These are phyloP conservation scores for Eupithecia centaureata DNA, from an alignment of 2,888 invertebrate species.

Conservation along the genomic window DNA sequence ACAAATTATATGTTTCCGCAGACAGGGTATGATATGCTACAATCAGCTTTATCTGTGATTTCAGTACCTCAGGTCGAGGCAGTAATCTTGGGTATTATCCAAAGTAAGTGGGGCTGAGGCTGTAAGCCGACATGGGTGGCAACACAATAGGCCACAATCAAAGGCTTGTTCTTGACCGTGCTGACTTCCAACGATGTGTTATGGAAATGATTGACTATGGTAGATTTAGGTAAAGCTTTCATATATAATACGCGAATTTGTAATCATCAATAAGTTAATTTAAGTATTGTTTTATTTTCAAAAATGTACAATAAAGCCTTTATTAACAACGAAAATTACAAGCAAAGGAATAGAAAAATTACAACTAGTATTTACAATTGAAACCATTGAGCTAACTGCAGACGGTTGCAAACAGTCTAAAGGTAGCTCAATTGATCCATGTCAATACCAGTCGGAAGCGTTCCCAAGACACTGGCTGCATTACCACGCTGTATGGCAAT, in stretches of 20 bases:
- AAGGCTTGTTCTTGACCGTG: neutral
- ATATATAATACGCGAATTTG: neutral
- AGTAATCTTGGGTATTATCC: slow-evolving; percentile 8
- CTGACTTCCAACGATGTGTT: neutral
- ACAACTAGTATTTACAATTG: too few relatives aligned
- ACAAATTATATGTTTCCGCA: too few relatives aligned
- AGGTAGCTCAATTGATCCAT: too few relatives aligned
- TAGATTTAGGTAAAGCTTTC: neutral
- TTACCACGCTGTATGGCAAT: too few relatives aligned
- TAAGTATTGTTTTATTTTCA: too few relatives aligned
- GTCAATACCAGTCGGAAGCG: too few relatives aligned
- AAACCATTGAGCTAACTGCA: too few relatives aligned
- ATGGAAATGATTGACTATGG: neutral
- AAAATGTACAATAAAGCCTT: too few relatives aligned
- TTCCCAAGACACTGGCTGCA: too few relatives aligned
- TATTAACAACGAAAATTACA: too few relatives aligned
- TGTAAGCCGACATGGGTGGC: slow-evolving; percentile 15
- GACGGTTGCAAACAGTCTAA: too few relatives aligned
- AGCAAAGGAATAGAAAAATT: too few relatives aligned
- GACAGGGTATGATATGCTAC: neutral
- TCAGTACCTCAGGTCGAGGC: neutral
- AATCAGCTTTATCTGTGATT: neutral
- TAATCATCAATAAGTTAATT: neutral
- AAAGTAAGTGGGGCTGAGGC: slow-evolving; percentile 13
- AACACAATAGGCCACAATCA: slow-evolving; percentile 18